Base-by-base conservation (phyloP, 2,797 vertebrate species). In the Acanthurus leucopareius region DNA sequence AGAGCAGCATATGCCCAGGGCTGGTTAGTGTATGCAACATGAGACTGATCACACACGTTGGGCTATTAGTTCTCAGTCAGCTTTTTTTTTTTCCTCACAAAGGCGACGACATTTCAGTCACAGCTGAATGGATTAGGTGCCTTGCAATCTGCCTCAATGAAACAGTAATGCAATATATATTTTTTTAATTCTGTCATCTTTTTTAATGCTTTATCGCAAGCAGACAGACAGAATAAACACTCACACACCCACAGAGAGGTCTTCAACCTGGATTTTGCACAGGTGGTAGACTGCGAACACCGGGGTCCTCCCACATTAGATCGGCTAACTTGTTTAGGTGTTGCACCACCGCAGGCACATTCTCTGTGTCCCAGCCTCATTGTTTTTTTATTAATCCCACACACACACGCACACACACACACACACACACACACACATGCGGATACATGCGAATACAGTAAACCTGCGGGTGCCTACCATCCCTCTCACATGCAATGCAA, bases 21-120 rank as follows among this genome's bases (percentile, higher is more conserved):
- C 22, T 77, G 69, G 69, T 84, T 68, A 71, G 67, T 77, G 59
- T 79, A 13, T 86, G 83, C 75, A 91, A 86, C 82, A 77, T 83
- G 74, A 92, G 64, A 89, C 85, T 82, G 82, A 88, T 86, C 80
- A 82, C 80, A 88, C 79, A 86, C 0, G 32, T 35, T 53, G 40
- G 47, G 67, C 75, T 69, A 73, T 88, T 79, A 65, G 63, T 70
- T 79, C 67, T 67, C 70, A 52, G 52, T 51, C 57, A 57, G 47
- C 17, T 51, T 73, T 79, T 80, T 60, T 62, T 69, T 70, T 80
- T 64, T 69, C 20, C 42, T 69, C 20, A 61, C 42, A 72, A 67
- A 75, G 49, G n/a, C 58, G 69, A 80, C 8, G 1, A 48, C 57
- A 1, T 63, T 63, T 57, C 53, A 82, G 83, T 81, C 69, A 28